Evolutionary conservation across 2,888 invertebrate species (phyloP).

Genomic region (Tuta absoluta): DNA sequence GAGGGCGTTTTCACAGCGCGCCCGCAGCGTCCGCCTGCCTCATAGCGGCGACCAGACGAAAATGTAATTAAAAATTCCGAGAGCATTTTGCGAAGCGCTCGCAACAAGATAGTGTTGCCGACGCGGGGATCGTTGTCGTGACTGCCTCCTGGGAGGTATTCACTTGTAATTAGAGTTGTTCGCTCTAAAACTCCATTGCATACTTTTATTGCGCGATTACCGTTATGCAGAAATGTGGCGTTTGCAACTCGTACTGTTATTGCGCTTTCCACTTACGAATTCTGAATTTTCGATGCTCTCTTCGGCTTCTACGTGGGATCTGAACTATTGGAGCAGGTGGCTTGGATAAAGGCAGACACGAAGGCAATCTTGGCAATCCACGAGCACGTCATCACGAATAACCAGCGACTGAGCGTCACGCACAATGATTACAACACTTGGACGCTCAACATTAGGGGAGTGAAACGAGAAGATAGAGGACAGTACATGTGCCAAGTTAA

Average conservation of each 20-base stretch:
- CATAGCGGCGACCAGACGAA: constrained; percentile 77
- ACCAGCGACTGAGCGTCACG: constrained; percentile 92
- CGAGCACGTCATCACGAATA: constrained; percentile 96
- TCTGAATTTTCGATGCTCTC: constrained; percentile 34
- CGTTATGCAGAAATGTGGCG: constrained; percentile 49
- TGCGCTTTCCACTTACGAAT: constrained; percentile 36
- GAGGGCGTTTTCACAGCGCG: constrained; percentile 58
- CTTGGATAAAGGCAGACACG: constrained; percentile 97
- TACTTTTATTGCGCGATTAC: constrained; percentile 51
- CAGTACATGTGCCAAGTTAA: constrained; percentile 98
- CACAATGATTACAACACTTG: constrained; percentile 96
- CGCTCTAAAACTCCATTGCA: constrained; percentile 64
- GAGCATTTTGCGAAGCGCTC: constrained; percentile 76
- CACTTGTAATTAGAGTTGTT: constrained; percentile 77
- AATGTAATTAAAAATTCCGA: constrained; percentile 82
- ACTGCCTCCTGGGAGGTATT: constrained; percentile 76
- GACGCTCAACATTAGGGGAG: constrained; percentile 93
- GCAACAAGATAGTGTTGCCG: constrained; percentile 79
- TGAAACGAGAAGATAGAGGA: constrained; percentile 92
- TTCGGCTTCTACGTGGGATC: constrained; percentile 9
- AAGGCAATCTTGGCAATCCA: constrained; percentile 96
- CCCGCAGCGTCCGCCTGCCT: constrained; percentile 60
- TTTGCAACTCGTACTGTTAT: constrained; percentile 33
- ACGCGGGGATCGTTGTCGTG: constrained; percentile 72
- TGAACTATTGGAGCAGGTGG: constrained; percentile 83